Evolutionary conservation across 2,888 invertebrate genomes (phyloP).

Genomic region (Ornithoptera alexandrae): DNA sequence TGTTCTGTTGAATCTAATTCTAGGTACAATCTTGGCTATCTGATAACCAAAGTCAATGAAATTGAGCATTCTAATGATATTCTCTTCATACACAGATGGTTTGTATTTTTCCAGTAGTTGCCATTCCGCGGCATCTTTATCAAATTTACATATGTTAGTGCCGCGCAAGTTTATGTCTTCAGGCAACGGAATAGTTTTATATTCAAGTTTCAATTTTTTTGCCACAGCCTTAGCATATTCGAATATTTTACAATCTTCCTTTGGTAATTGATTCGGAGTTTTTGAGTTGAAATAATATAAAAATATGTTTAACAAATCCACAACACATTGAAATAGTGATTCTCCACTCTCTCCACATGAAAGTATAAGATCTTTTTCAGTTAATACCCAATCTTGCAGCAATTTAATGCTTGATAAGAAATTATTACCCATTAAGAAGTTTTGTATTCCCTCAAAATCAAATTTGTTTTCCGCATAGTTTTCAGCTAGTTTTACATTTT

Average conservation of each 20-base stretch:
- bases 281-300: slow-evolving; percentile 82
- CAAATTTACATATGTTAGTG: slow-evolving; percentile 83
- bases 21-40: slow-evolving; percentile 83
- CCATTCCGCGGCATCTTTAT: slow-evolving; percentile 87
- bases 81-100: slow-evolving; percentile 83
- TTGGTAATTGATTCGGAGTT: slow-evolving; percentile 39
- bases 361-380: slow-evolving; percentile 87
- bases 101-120: slow-evolving; percentile 77
- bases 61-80: slow-evolving; percentile 86
- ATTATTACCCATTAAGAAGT: slow-evolving; percentile 80
- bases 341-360: slow-evolving; percentile 90
- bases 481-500: slow-evolving; percentile 24
- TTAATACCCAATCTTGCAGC: slow-evolving; percentile 90
- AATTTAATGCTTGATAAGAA: slow-evolving; percentile 85
- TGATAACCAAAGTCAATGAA: slow-evolving; percentile 90
- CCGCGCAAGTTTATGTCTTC: slow-evolving; percentile 88
- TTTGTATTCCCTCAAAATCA: slow-evolving; percentile 75
- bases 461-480: slow-evolving; percentile 47
- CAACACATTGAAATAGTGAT: slow-evolving; percentile 88
- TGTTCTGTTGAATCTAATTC: slow-evolving; percentile 81
- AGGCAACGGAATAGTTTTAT: slow-evolving; percentile 83
- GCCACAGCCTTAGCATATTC: slow-evolving; percentile 56
- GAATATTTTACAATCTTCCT: slow-evolving; percentile 52
- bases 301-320: slow-evolving; percentile 89
- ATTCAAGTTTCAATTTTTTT: slow-evolving; percentile 79